Base-by-base conservation (phyloP, 2,888 invertebrate genomes). In the Tineola bisselliella region DNA sequence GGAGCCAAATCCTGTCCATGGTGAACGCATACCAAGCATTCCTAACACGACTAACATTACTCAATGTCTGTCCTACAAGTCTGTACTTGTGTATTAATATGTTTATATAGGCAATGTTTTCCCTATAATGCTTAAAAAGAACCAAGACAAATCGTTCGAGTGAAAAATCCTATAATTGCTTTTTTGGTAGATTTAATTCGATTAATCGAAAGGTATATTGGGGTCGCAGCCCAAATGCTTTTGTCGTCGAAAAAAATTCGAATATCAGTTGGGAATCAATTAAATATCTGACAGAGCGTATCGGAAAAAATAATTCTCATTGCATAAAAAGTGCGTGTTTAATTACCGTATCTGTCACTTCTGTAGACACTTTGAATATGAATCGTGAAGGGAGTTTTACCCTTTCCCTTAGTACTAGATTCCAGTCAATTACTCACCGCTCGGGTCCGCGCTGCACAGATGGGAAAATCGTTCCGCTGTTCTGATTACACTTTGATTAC, bases 401-500 rank as follows among this genome's bases (percentile, higher is more conserved):
- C 54, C 54, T 25, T 54, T 54, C 25, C 19, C 54, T 54, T 18
- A 54, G 25, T 54, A 54, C 54, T 25, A 54, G 25, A 76, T 84
- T 83, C 79, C 77, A 79, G 79, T 78, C 84, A 86, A 86, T 86
- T 86, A 84, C 80, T 72, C 70, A 58, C 33, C n/a, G 67, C 69
- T 68, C 70, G 73, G 69, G 75, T 72, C 71, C 71, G 77, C 70
- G 75, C 72, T 70, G 73, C 70, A 68, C 77, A 76, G 76, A 75
- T 73, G 75, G 71, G 71, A 68, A 63, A 69, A 65, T 65, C 68
- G 71, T 70, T 70, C 76, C 75, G 77, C 74, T 71, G 83, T 79
- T 84, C 81, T 83, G 82, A 84, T 84, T 83, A 79, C 77, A 79
- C 74, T 79, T 79, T 81, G 83, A 86, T 86, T 84, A 78, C 78